These are phyloP conservation scores for Rhabdornis inornatus DNA, from an alignment of 2,113 vertebrate species.

Conservation along the genomic window DNA sequence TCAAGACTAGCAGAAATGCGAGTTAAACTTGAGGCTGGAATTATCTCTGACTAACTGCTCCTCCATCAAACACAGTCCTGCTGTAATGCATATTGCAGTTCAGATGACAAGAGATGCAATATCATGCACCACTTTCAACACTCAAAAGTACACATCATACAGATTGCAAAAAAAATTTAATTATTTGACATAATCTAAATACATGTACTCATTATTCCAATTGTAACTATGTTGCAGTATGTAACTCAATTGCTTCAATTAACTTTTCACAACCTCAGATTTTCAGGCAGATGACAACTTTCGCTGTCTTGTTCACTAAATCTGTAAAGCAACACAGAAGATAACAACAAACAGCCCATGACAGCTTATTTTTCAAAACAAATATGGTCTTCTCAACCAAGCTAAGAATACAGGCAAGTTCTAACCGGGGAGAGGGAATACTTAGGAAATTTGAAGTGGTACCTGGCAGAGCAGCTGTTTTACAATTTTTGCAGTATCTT, in stretches of 20 bases:
- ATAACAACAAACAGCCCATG: neutral
- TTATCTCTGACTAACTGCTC: neutral
- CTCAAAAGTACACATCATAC: neutral
- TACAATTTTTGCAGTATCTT: neutral
- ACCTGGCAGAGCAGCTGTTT: neutral
- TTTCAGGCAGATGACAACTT: neutral
- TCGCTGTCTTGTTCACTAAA: neutral
- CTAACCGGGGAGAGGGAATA: neutral
- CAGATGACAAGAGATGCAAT: slow-evolving; percentile 9
- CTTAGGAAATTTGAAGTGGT: neutral
- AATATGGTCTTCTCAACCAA: neutral
- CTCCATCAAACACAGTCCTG: neutral
- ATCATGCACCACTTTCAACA: neutral
- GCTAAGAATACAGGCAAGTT: neutral
- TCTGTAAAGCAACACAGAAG: neutral
- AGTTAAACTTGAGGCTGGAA: slow-evolving; percentile 8
- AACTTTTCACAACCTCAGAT: neutral
- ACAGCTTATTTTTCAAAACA: neutral
- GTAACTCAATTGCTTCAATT: neutral
- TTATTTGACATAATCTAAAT: neutral
- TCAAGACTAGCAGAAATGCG: neutral
- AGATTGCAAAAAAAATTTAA: neutral
- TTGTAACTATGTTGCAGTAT: neutral
- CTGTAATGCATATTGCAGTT: slow-evolving; percentile 2
- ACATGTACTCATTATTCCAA: neutral